Evolutionary conservation across 2,113 vertebrate genomes (phyloP).

Genomic region (Spea bombifrons): DNA sequence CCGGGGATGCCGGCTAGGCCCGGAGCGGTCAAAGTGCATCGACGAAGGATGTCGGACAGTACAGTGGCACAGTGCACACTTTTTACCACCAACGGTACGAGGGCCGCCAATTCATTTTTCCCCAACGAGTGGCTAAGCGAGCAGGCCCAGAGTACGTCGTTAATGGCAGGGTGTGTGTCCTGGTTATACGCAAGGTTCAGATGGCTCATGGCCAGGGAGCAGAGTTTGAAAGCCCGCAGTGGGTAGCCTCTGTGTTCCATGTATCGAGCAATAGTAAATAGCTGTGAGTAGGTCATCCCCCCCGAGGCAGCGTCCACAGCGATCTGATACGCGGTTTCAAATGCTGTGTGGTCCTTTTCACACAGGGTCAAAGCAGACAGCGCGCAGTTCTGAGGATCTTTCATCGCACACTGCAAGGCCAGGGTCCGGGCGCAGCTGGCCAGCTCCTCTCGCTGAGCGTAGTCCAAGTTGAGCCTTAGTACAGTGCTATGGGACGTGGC

Average conservation of each 20-base stretch:
- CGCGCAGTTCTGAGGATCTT: slow-evolving; percentile 97
- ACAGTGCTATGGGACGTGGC: slow-evolving; percentile 97
- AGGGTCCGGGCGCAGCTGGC: slow-evolving; percentile 91
- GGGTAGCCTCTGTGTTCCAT: slow-evolving; percentile 98
- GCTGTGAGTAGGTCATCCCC: slow-evolving; percentile 94
- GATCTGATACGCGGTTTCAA: slow-evolving; percentile 97
- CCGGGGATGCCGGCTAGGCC: slow-evolving; percentile 92
- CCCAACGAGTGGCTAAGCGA: slow-evolving; percentile 96
- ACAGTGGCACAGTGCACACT: slow-evolving; percentile 96
- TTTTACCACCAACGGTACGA: slow-evolving; percentile 96
- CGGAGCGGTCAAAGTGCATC: slow-evolving; percentile 94
- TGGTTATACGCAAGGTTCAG: slow-evolving; percentile 98
- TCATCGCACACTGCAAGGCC: slow-evolving; percentile 96
- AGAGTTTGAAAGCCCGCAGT: slow-evolving; percentile 92
- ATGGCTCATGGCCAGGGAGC: slow-evolving; percentile 93
- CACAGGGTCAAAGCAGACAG: slow-evolving; percentile 93
- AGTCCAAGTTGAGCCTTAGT: slow-evolving; percentile 92
- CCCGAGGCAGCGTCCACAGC: slow-evolving; percentile 92
- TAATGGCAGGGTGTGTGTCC: slow-evolving; percentile 97
- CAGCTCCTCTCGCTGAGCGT: slow-evolving; percentile 91
- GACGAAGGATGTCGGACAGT: slow-evolving; percentile 92
- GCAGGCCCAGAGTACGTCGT: slow-evolving; percentile 97
- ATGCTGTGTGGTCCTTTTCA: slow-evolving; percentile 97
- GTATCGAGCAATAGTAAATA: slow-evolving; percentile 97
- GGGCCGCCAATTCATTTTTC: slow-evolving; percentile 95